Base-by-base conservation (phyloP, 2,888 invertebrate genomes). In the Drosophila kanekoi region DNA sequence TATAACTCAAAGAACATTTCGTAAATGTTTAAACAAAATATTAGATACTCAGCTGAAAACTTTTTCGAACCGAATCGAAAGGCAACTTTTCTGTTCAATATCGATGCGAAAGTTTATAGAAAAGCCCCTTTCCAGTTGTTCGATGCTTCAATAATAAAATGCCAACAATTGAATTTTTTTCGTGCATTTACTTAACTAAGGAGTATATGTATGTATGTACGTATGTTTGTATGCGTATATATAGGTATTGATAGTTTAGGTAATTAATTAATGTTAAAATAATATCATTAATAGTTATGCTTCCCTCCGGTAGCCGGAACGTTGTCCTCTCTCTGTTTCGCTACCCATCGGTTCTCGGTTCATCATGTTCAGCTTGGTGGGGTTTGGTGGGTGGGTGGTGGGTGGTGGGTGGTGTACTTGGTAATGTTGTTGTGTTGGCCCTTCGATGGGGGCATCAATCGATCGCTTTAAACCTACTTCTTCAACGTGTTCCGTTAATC, bases 161-260 rank as follows among this genome's bases (percentile, higher is more conserved):
- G 37, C 20, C 49, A 51, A 10, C n/a, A n/a, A 1, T 72, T 62
- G 51, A 18, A 8, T 37, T 54, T 60, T 78, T 84, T 77, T 65
- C 38, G 82, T 87, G 83, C 83, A 77, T 85, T 79, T 73, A 68
- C 72, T 87, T 85, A 81, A 53, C 79, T 83, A 83, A 53, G 57
- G 85, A 87, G 75, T 83, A 85, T 84, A 75, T 74, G 59, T 69
- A 66, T 77, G 37, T 54, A 33, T 49, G 48, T 54, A 38, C 61
- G 18, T 33, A 6, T 43, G 41, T 16, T 18, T 43, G 41, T 41
- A 40, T 28, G 3, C 18, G 18, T 20, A 10, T 16, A 11, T 45
- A 16, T 47, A 47, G 41, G 35, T 28, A 54, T 49, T 54, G 53
- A 58, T 80, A 71, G 37, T 70, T 67, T 72, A 70, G 57, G 57